Conservation (phyloP, 2,888 invertebrate species). For the Malacosoma neustria region DNA sequence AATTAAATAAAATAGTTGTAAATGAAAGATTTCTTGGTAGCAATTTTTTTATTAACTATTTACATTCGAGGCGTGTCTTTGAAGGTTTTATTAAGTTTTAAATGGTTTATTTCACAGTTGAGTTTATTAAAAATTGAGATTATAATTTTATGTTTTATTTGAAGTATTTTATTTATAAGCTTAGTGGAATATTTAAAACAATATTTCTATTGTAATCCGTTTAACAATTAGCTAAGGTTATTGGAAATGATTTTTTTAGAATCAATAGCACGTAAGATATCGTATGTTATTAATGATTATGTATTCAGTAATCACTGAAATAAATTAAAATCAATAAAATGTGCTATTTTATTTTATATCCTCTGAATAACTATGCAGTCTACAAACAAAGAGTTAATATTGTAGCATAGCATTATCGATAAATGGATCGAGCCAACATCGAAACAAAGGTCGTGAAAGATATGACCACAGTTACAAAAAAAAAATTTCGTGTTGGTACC, state of each 20-base stretch:
- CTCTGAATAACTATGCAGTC: too few relatives aligned
- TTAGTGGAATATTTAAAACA: conserved; percentile 37
- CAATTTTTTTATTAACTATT: conserved; percentile 24
- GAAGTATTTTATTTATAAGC: conserved; percentile 21
- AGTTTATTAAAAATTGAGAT: too few relatives aligned
- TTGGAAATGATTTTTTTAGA: conserved; percentile 75
- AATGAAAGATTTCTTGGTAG: conserved; percentile 32
- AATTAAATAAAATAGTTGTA: conserved; percentile 46
- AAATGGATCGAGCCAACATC: too few relatives aligned
- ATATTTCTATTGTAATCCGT: conserved; percentile 65
- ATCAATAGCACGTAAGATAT: conserved; percentile 68
- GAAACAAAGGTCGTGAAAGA: too few relatives aligned
- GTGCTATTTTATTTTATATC: conserved; percentile 33
- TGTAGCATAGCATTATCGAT: too few relatives aligned
- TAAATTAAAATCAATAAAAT: conserved; percentile 56
- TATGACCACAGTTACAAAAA: too few relatives aligned
- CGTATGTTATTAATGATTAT: conserved; percentile 70
- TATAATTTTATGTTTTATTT: conserved; percentile 17
- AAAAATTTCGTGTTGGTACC: too few relatives aligned
- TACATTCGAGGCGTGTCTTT: conserved; percentile 21
- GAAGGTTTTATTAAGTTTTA: conserved; percentile 26
- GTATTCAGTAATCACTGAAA: conserved; percentile 74
- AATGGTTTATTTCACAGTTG: conserved; percentile 32
- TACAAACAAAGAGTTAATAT: too few relatives aligned
- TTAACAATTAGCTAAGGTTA: conserved; percentile 69